Evolutionary conservation across 2,888 invertebrate genomes (phyloP), one percentile per base, ranked within the genome.

Genomic region (Spodoptera picta): DNA sequence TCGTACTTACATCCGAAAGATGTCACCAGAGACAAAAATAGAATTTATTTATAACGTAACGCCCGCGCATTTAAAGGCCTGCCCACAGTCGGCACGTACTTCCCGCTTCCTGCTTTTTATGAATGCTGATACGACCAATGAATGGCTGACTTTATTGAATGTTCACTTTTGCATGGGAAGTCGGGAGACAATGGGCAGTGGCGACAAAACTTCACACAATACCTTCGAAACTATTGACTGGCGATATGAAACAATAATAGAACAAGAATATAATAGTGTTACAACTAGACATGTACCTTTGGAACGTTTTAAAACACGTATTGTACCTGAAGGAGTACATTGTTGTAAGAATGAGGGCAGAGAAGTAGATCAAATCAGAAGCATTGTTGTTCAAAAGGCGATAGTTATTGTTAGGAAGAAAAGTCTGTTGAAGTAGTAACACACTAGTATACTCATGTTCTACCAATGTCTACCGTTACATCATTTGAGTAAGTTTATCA

Each of bases 61-160:
- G 61, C 65, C 64, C 68, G 72, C 80, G 56, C 88, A 87, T 85
- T 83, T 85, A 82, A 89, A 88, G 83, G 88, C 81, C 81, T 89
- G 87, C 81, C 83, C 81, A 76, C 73, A 80, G 87, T 84, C 91
- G 72, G 64, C 72, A 92, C 91, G 92, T 90, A 91, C 86, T 90
- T 91, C 90, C 91, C 84, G 83, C 86, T 92, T 92, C 92, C 92
- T 87, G 89, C 83, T 82, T 85, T 78, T 82, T 78, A 85, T 86
- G 86, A 87, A 89, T 87, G 83, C 83, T 81, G 82, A 83, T 84
- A 81, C 73, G 75, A 54, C 61, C 74, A 60, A 73, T 81, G 82
- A 80, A 81, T 84, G 77, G 77, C 73, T 74, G 80, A 79, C 82
- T 79, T 79, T 76, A 79, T 79, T 85, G 85, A 86, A 87, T 85